These are phyloP conservation scores for Ciona savignyi DNA, from an alignment of 23 tunicate species.

Conservation along the genomic window DNA sequence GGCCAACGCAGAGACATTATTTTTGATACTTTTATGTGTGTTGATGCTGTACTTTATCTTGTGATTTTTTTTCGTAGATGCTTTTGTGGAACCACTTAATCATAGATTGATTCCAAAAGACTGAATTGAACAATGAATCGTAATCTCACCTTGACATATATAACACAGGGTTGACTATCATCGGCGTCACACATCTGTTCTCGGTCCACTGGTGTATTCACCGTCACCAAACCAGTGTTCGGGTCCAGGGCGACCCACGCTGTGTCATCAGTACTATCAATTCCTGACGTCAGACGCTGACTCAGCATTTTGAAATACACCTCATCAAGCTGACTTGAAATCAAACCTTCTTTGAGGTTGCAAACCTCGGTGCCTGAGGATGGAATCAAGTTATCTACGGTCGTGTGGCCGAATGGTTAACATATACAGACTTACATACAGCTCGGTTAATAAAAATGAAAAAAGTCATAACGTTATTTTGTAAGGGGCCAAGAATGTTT, in stretches of 20 bases:
- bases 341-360: not conserved
- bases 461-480: no score
- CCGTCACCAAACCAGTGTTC: conserved; percentile 44
- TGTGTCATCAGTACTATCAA: conserved; percentile 3
- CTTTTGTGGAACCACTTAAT: no score
- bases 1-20: no score
- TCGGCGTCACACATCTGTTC: conserved; percentile 65
- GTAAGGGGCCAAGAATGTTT: no score
- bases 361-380: not conserved
- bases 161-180: conserved; percentile 32
- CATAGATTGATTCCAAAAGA: no score
- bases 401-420: no score
- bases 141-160: conserved; percentile 40
- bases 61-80: no score
- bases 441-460: no score
- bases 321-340: not conserved
- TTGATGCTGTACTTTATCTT: no score
- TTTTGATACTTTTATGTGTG: no score
- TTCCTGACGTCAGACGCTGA: not conserved
- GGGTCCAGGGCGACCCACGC: conserved; percentile 53
- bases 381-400: no score
- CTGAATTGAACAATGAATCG: not conserved
- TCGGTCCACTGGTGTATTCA: conserved; percentile 54
- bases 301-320: not conserved
- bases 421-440: no score